These are phyloP conservation scores for Damaliscus lunatus DNA, from an alignment of 2,113 vertebrate genomes.

Conservation along the genomic window DNA sequence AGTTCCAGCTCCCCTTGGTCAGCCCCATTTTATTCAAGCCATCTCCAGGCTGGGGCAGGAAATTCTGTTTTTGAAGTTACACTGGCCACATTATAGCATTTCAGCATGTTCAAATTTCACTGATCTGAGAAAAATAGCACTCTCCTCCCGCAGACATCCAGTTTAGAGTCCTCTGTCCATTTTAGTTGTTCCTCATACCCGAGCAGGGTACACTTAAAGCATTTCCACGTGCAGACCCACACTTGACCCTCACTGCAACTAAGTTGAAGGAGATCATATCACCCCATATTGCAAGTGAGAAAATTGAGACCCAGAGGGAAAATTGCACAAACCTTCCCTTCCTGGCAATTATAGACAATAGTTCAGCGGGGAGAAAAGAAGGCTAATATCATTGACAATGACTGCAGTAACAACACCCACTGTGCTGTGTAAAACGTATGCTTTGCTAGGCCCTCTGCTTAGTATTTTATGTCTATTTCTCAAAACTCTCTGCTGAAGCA, in stretches of 20 bases:
- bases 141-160: neutral
- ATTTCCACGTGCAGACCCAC: neutral
- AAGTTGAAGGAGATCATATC: neutral
- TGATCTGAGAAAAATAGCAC: neutral
- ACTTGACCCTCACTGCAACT: neutral
- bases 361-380: neutral
- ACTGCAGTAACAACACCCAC: no score
- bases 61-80: neutral
- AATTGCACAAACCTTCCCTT: neutral
- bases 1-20: neutral
- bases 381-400: neutral
- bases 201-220: neutral
- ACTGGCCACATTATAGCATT: neutral
- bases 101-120: neutral
- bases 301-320: neutral
- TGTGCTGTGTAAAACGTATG: rapidly evolving
- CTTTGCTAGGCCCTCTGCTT: neutral
- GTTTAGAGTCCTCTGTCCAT: neutral
- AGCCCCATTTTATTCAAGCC: neutral
- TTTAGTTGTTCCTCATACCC: neutral
- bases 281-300: neutral
- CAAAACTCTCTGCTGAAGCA: neutral
- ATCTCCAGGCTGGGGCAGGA: neutral
- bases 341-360: neutral
- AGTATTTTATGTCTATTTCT: neutral